phyloP scores from a whole-genome alignment of 2,113 vertebrate genomes.

The Chamaea fasciata region DNA sequence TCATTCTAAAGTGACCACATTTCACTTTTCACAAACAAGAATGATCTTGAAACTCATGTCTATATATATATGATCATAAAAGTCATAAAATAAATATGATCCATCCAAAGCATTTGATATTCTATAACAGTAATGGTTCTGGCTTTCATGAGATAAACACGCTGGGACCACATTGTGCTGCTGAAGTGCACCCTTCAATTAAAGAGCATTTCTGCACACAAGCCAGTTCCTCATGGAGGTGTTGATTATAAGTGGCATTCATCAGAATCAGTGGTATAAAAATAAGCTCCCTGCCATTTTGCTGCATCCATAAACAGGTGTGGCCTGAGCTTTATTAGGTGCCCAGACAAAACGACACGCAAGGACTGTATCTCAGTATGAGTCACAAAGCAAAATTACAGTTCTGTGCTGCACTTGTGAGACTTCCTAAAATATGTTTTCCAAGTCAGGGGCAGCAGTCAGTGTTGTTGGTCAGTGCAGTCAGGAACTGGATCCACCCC shows the following conservation, averaged over 20 bases:
- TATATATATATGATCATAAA: not conserved
- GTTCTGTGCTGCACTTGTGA: not conserved
- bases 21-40: not conserved
- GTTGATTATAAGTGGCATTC: slow-evolving; percentile 50
- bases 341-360: slow-evolving; percentile 17
- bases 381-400: slow-evolving; percentile 59
- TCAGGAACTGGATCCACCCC: not conserved
- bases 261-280: slow-evolving; percentile 41
- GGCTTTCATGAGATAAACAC: slow-evolving; percentile 21
- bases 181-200: slow-evolving; percentile 37
- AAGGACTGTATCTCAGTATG: slow-evolving; percentile 11
- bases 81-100: not conserved
- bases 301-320: slow-evolving; percentile 39
- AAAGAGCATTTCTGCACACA: slow-evolving; percentile 45
- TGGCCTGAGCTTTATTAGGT: slow-evolving; percentile 33
- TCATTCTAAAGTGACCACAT: not conserved
- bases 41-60: not conserved
- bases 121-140: not conserved
- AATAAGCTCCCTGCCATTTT: slow-evolving; percentile 48
- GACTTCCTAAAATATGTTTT: slow-evolving; percentile 13
- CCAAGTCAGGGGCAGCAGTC: not conserved
- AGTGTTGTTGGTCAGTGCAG: not conserved
- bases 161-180: not conserved
- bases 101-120: not conserved
- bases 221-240: slow-evolving; percentile 18